These are phyloP conservation scores for Karalla daura DNA, from an alignment of 2,797 vertebrate species.

Conservation along the genomic window DNA sequence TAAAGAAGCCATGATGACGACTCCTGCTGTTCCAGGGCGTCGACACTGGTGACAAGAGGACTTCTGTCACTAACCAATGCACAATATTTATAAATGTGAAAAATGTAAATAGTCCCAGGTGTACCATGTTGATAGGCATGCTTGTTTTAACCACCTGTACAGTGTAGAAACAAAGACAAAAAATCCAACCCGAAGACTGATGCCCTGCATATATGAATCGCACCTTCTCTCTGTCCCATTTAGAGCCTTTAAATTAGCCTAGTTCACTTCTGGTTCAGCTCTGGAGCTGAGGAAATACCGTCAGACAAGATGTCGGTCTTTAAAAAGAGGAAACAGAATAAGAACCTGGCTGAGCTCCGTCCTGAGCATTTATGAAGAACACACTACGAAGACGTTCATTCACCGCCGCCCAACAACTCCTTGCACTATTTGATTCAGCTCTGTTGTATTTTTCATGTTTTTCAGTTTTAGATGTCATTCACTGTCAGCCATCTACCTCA, in stretches of 20 bases:
- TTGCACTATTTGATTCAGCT: background rate
- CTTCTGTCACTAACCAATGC: constrained; percentile 51
- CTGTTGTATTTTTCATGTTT: background rate
- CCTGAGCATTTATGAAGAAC: constrained; percentile 11
- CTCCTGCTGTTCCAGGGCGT: constrained; percentile 1
- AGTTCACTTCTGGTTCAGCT: constrained; percentile 2
- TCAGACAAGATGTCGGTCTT: background rate
- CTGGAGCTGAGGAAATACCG: background rate
- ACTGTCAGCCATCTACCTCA: constrained; percentile 56
- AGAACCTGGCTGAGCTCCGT: too few species aligned
- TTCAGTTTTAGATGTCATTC: constrained; percentile 7
- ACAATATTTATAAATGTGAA: constrained; percentile 72
- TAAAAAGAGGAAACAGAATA: constrained; percentile 18
- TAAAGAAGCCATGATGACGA: constrained; percentile 45
- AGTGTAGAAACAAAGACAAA: constrained; percentile 39
- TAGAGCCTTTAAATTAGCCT: constrained; percentile 20
- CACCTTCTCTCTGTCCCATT: constrained; percentile 34
- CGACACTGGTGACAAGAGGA: constrained; percentile 41
- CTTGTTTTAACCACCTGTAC: constrained; percentile 49
- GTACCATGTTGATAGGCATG: constrained; percentile 34
- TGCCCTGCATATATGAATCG: constrained; percentile 38
- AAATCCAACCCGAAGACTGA: constrained; percentile 9
- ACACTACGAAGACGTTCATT: background rate
- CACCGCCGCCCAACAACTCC: background rate
- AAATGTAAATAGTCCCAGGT: constrained; percentile 69